Base-by-base conservation (phyloP, 2,888 invertebrate species). In the Parascotia fuliginaria region DNA sequence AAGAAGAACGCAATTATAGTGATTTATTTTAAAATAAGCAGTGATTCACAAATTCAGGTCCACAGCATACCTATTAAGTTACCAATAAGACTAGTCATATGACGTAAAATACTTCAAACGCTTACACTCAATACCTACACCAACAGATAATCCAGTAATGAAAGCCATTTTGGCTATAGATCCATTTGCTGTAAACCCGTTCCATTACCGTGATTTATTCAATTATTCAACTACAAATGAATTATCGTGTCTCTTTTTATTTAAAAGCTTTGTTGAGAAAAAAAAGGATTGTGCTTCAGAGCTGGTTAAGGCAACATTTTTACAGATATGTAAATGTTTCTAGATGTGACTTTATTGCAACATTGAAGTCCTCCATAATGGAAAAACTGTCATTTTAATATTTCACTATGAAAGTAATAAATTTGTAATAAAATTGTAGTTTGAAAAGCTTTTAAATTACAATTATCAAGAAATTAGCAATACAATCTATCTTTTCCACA, bases 151-250 rank as follows among this genome's bases (percentile, higher is more conserved):
- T 65, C 49, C 43, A 55, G 32, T 47, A 68, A 48, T 66, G 68
- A 70, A 73, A 77, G 66, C 70, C 71, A 77, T 73, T 79, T 74
- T 72, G 70, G 73, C 80, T 79, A 75, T 70, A 76, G 74, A 81
- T 80, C 83, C 85, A 83, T 84, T 87, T 83, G 77, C 73, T 72
- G 77, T 79, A 86, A 83, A 79, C 73, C 77, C 69, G 65, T 75
- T 82, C 86, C 87, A 86, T 87, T 86, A 87, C 75, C 60, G 75
- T 80, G 87, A 87, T 87, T 86, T 87, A 89, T 89, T 88, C 79
- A 84, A 89, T 89, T 86, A 87, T 85, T 89, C 88, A 84, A 77
- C 73, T 77, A 77, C 78, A 83, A 85, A 87, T 78, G 81, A 85
- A 84, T 84, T 82, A 83, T 65, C 63, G 51, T 53, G 63, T 71